Evolutionary conservation across 2,113 vertebrate genomes (phyloP).

Genomic region (Gadus chalcogrammus): DNA sequence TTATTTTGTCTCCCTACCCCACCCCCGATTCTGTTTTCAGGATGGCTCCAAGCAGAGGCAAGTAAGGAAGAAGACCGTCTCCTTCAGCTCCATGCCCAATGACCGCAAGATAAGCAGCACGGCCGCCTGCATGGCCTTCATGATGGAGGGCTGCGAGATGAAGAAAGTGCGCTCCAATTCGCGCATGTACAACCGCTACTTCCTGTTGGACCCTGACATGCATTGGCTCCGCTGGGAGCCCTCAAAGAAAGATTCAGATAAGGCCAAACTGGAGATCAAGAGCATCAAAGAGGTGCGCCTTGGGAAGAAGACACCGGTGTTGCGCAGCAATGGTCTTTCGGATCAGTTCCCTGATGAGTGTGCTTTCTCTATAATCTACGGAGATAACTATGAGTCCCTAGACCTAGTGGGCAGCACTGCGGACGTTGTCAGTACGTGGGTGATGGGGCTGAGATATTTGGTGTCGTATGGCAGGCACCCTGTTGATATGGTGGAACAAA

Average conservation of each 20-base stretch:
- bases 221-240: constrained; percentile 88
- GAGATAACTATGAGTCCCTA: constrained; percentile 91
- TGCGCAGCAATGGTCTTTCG: constrained; percentile 87
- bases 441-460: constrained; percentile 89
- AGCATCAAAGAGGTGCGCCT: constrained; percentile 87
- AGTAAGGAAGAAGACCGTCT: constrained; percentile 87
- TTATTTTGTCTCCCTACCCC: constrained; percentile 11
- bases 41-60: constrained; percentile 85
- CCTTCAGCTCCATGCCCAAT: constrained; percentile 90
- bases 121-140: constrained; percentile 89
- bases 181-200: constrained; percentile 91
- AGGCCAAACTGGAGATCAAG: constrained; percentile 90
- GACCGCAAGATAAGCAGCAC: constrained; percentile 91
- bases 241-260: constrained; percentile 90
- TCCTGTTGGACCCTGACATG: constrained; percentile 86
- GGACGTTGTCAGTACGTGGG: constrained; percentile 89
- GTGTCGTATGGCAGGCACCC: constrained; percentile 87
- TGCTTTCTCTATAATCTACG: constrained; percentile 90
- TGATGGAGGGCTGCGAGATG: constrained; percentile 93
- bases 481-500: constrained; percentile 71
- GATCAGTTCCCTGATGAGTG: constrained; percentile 91
- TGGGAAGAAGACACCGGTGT: constrained; percentile 87
- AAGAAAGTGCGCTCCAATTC: constrained; percentile 93
- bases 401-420: constrained; percentile 86
- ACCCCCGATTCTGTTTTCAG: constrained; percentile 57